Evolutionary conservation across 2,797 vertebrate species (phyloP).

Genomic region (Smutsia temminckii): DNA sequence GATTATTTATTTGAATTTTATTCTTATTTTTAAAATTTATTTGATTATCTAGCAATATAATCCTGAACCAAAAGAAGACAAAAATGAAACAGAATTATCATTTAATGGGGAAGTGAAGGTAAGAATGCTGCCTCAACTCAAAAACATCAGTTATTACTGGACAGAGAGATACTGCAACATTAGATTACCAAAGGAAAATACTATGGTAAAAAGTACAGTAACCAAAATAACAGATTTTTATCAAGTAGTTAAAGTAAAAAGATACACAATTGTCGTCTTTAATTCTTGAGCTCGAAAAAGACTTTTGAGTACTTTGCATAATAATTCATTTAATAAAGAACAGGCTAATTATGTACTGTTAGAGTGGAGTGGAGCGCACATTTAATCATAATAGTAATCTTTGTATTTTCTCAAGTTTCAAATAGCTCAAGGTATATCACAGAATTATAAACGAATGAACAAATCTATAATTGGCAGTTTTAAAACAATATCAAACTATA

Average conservation of each 20-base stretch:
- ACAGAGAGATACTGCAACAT: not conserved
- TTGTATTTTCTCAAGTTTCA: not conserved
- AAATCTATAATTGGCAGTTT: not conserved
- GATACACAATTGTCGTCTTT: not conserved
- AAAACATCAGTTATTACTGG: not conserved
- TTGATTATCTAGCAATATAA: conserved; percentile 24
- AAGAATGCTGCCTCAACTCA: not conserved
- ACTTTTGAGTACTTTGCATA: not conserved
- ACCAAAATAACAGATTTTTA: not conserved
- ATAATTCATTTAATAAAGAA: not conserved
- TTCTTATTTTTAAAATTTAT: not conserved
- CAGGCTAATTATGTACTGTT: not conserved
- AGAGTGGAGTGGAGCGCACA: not conserved
- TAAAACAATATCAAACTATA: not conserved
- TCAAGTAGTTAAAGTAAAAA: conserved; percentile 21
- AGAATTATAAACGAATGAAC: not conserved
- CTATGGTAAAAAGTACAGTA: not conserved
- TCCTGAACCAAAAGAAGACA: not conserved
- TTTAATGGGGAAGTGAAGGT: not conserved
- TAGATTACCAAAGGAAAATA: not conserved
- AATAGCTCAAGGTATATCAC: not conserved
- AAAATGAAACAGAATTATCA: conserved; percentile 4
- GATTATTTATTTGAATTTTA: not conserved
- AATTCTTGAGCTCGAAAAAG: not conserved
- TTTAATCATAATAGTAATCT: not conserved